A percentile compares a stretch with the other conserved stretches of the same genome.
phyloP scores from a whole-genome alignment of 2,113 vertebrate species.

The Gallinago undulata region DNA sequence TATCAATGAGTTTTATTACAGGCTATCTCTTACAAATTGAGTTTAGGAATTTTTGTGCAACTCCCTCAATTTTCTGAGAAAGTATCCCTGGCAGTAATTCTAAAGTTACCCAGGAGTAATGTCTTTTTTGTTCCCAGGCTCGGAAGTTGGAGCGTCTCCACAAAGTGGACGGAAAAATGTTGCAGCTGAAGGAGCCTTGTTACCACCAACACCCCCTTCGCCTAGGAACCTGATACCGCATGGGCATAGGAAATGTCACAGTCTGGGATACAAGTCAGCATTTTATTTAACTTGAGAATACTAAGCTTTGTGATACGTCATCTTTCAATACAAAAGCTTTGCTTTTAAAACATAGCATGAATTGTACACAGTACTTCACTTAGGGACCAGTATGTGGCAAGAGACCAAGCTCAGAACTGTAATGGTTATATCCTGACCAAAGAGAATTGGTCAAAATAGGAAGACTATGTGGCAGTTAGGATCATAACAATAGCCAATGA shows the following conservation, averaged over 20 bases:
- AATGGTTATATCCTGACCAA: background rate
- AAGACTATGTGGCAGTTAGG: background rate
- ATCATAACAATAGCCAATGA: background rate
- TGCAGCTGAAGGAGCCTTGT: slow-evolving; percentile 81
- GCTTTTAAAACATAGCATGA: background rate
- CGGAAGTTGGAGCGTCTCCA: slow-evolving; percentile 89
- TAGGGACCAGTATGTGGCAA: background rate
- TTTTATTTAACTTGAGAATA: background rate
- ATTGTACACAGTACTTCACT: background rate
- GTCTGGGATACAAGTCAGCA: slow-evolving; percentile 96
- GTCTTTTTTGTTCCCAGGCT: slow-evolving; percentile 70
- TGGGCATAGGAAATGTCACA: slow-evolving; percentile 97
- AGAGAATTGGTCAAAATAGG: background rate
- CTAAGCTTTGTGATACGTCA: background rate
- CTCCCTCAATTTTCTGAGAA: background rate
- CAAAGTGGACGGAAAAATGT: slow-evolving; percentile 84
- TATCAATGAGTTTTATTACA: background rate
- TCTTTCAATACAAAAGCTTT: background rate
- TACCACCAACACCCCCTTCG: slow-evolving; percentile 91
- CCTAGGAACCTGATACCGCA: slow-evolving; percentile 91
- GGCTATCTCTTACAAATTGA: background rate
- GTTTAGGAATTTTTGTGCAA: background rate
- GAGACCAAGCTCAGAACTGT: background rate
- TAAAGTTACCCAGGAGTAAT: background rate
- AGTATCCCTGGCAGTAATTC: background rate